Conservation (phyloP, 2,797 vertebrate genomes). For the Aselliscus stoliczkanus region DNA sequence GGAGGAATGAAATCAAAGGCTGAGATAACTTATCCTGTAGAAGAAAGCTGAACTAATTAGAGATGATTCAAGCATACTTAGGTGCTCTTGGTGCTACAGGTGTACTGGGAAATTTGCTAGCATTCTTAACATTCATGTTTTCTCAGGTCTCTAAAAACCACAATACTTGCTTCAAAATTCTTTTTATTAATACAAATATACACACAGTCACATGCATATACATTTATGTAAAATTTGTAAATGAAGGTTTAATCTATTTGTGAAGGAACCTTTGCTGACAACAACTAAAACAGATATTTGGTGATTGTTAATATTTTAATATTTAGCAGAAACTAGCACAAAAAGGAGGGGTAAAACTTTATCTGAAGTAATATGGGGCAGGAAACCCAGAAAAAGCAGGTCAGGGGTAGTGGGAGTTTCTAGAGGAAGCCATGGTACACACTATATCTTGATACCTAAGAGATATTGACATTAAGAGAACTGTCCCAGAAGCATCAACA, state of each 20-base stretch:
- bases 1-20: not conserved
- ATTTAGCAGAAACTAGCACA: not conserved
- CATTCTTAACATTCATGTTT: not conserved
- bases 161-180: not conserved
- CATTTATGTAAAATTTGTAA: too few relatives aligned
- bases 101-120: not conserved
- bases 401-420: not conserved
- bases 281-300: not conserved
- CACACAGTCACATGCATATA: not conserved
- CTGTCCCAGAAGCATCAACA: not conserved
- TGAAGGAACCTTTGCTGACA: not conserved
- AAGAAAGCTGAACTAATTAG: not conserved
- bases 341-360: not conserved
- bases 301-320: not conserved
- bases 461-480: not conserved
- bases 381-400: not conserved
- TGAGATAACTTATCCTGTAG: not conserved
- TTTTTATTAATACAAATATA: not conserved
- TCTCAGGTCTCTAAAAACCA: not conserved
- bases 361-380: not conserved
- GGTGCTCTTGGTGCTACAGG: not conserved
- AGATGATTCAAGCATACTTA: not conserved
- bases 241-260: not conserved
- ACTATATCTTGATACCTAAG: not conserved
- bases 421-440: not conserved